These are phyloP conservation scores for Etheostoma cragini DNA, from an alignment of 2,113 vertebrate species.

Conservation along the genomic window DNA sequence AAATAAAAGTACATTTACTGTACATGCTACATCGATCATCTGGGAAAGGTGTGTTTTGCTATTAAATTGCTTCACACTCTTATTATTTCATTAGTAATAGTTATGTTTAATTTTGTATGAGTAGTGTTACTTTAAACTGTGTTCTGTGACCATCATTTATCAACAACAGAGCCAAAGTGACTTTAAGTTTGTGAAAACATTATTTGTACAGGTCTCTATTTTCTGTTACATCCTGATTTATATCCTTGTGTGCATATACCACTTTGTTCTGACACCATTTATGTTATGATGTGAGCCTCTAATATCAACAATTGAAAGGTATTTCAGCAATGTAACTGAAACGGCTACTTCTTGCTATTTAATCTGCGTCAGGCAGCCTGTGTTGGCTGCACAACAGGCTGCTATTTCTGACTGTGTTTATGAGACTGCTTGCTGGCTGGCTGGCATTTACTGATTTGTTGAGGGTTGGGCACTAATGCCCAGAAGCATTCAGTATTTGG, in stretches of 20 bases:
- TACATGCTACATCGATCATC: slow-evolving; percentile 27
- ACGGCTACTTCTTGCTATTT: slow-evolving; percentile 27
- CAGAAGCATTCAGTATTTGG: slow-evolving; percentile 48
- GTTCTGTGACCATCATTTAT: background rate
- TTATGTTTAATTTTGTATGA: background rate
- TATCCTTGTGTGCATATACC: background rate
- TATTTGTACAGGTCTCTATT: background rate
- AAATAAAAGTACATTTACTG: slow-evolving; percentile 12
- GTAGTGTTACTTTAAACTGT: background rate
- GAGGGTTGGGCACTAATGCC: slow-evolving; percentile 60
- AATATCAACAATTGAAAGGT: slow-evolving; percentile 2
- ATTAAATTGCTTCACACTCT: background rate
- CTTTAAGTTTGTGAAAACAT: background rate
- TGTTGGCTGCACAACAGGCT: slow-evolving; percentile 37
- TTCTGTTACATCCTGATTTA: background rate
- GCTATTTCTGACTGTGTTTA: slow-evolving; percentile 72
- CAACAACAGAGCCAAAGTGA: background rate
- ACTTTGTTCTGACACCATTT: background rate
- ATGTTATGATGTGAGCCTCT: background rate
- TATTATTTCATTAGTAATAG: background rate
- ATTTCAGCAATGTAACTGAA: slow-evolving; percentile 1
- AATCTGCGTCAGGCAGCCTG: slow-evolving; percentile 25
- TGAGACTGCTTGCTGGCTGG: slow-evolving; percentile 43
- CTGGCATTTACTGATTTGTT: slow-evolving; percentile 50
- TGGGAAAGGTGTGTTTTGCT: background rate